Conservation (phyloP, 2,113 vertebrate species). For the Macroglossus sobrinus region DNA sequence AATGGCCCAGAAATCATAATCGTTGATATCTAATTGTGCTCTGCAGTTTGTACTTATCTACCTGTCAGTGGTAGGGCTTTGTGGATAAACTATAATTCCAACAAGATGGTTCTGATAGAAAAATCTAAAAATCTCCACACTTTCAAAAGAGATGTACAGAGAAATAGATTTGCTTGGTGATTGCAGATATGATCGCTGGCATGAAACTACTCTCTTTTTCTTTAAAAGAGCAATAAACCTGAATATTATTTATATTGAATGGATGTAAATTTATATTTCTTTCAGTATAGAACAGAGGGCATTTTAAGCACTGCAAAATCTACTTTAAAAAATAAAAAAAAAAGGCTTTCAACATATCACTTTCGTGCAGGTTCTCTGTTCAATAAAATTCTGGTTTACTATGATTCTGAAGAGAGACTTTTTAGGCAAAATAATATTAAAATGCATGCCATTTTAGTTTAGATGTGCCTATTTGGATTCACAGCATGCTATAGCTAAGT, state of each 20-base stretch:
- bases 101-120: neutral
- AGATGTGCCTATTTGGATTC: constrained; percentile 65
- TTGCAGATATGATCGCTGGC: constrained; percentile 30
- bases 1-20: neutral
- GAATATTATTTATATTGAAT: constrained; percentile 49
- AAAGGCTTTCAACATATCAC: constrained; percentile 38
- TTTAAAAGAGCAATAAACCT: constrained; percentile 45
- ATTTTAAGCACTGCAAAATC: constrained; percentile 53
- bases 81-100: constrained; percentile 20
- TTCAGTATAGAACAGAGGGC: constrained; percentile 51
- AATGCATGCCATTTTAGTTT: constrained; percentile 16
- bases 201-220: constrained; percentile 34
- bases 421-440: neutral
- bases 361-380: constrained; percentile 37
- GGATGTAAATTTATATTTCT: constrained; percentile 53
- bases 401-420: constrained; percentile 40
- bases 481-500: constrained; percentile 39
- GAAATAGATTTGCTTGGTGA: constrained; percentile 44
- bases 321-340: constrained; percentile 50
- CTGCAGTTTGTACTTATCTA: neutral
- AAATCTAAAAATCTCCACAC: neutral
- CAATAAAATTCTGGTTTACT: neutral
- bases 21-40: neutral
- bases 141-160: neutral
- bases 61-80: neutral